A percentile compares a stretch with the other conserved stretches of the same genome.
phyloP scores from a whole-genome alignment of 2,113 vertebrate genomes.

The Phyllostomus discolor region DNA sequence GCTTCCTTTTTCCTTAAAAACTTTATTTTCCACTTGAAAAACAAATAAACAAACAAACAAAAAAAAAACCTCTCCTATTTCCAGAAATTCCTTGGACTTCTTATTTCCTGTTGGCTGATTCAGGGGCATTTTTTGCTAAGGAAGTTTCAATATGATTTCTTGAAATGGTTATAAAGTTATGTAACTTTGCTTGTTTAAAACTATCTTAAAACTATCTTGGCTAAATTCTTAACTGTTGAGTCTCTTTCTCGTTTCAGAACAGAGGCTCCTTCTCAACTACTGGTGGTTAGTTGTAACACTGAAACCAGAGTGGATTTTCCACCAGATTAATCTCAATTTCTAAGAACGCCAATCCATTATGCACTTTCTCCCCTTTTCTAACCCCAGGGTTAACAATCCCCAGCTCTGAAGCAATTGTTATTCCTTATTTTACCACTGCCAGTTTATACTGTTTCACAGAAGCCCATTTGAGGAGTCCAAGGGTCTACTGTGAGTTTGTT shows the following conservation, averaged over 20 bases:
- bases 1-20: conserved; percentile 60
- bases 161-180: conserved; percentile 41
- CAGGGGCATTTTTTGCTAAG: conserved; percentile 49
- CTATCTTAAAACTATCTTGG: not conserved
- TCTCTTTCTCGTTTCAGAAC: not conserved
- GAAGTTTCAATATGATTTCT: conserved; percentile 65
- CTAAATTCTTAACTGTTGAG: conserved; percentile 35
- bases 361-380: not conserved
- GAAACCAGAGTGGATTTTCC: not conserved
- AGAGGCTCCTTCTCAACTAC: not conserved
- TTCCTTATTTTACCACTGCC: not conserved
- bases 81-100: conserved; percentile 67
- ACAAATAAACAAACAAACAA: conserved; percentile 22
- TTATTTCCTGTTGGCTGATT: conserved; percentile 59
- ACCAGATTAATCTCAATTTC: not conserved
- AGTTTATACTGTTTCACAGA: not conserved
- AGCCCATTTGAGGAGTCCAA: not conserved
- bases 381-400: not conserved
- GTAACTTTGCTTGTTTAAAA: conserved; percentile 49
- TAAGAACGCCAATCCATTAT: not conserved
- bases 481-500: not conserved
- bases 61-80: conserved; percentile 27
- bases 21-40: conserved; percentile 31
- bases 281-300: not conserved
- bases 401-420: not conserved